Evolutionary conservation across 1,140 invertebrate genomes (phyloP), one percentile per base, ranked within the genome.

Genomic region (Lysiphlebus fabarum): DNA sequence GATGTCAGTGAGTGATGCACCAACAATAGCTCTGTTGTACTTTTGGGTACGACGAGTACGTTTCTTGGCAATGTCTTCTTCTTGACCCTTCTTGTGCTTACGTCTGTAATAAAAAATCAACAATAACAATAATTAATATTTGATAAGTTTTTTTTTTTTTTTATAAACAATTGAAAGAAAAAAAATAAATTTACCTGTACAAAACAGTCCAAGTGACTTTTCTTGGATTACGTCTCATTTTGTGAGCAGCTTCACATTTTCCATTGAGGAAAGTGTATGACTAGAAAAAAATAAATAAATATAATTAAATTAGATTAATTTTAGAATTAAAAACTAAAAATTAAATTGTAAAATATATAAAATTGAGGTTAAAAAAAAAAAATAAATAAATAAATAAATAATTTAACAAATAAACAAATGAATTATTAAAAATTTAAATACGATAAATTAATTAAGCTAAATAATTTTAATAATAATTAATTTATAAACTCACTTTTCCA

Each of bases 121-220:
- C n/a, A 26, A 26, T 4, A 26, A 26, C 17, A 26, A 2, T 26
- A 26, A 26, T 26, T 26, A 26, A 26, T 26, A 26, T 4, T 26
- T 26, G 17, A 14, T n/a, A 9, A 7, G 4, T 7, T 37, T 0
- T 4, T 56, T 17, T 3, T 51, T 58, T 50, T 48, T 49, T 26
- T 26, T 1, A 26, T 26, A 26, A 26, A 26, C n/a, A n/a, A n/a
- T n/a, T n/a, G n/a, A n/a, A n/a, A n/a, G n/a, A 26, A 26, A 17
- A 26, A 26, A 26, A 26, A 26, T 4, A 26, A 26, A 26, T 26
- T 26, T 82, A 89, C 84, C 94, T 91, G 85, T 99, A 99, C 6
- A 99, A 84, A 26, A 99, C 96, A 37, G 98, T 99, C 98, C 98
- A 99, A 71, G 92, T 97, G 34, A 99, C 93, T 81, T 99, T 96